Percentiles rank a stretch among this genome's conserved stretches.
Evolutionary conservation across 2,888 invertebrate species (phyloP).

Genomic region (Agonopterix heracliana): DNA sequence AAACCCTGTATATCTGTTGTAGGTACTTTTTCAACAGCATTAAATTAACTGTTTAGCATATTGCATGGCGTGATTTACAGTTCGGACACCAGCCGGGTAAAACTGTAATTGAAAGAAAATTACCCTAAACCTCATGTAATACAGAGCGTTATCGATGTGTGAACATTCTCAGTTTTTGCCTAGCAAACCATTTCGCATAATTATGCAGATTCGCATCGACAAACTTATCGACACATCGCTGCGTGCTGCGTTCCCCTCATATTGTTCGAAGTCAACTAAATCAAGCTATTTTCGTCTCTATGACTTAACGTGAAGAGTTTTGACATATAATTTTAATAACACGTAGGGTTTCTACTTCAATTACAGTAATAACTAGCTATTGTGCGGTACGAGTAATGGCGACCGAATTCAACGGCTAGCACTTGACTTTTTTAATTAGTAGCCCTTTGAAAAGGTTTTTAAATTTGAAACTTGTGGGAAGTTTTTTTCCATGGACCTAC

Average conservation of each 20-base stretch:
- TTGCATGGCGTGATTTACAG: constrained; percentile 14
- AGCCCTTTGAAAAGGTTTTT: constrained; percentile 2
- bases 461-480: background rate
- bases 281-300: too few species aligned
- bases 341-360: constrained; percentile 39
- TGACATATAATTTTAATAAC: constrained; percentile 10
- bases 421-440: constrained; percentile 19
- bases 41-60: background rate
- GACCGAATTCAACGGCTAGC: constrained; percentile 20
- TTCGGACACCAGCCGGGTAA: constrained; percentile 8
- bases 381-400: constrained; percentile 26
- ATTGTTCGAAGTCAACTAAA: too few species aligned
- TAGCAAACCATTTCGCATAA: constrained; percentile 13
- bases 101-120: constrained; percentile 1
- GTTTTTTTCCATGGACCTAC: too few species aligned
- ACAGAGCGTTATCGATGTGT: constrained; percentile 8
- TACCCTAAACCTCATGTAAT: background rate
- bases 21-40: too few species aligned
- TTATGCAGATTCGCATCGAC: constrained; percentile 24
- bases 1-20: too few species aligned
- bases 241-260: constrained; percentile 6
- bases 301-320: too few species aligned
- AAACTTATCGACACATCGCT: constrained; percentile 15
- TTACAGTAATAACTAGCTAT: constrained; percentile 53
- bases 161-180: background rate